Percentiles rank a stretch among this genome's conserved stretches.
Evolutionary conservation across 2,113 vertebrate genomes (phyloP).

Genomic region (Lepus americanus): DNA sequence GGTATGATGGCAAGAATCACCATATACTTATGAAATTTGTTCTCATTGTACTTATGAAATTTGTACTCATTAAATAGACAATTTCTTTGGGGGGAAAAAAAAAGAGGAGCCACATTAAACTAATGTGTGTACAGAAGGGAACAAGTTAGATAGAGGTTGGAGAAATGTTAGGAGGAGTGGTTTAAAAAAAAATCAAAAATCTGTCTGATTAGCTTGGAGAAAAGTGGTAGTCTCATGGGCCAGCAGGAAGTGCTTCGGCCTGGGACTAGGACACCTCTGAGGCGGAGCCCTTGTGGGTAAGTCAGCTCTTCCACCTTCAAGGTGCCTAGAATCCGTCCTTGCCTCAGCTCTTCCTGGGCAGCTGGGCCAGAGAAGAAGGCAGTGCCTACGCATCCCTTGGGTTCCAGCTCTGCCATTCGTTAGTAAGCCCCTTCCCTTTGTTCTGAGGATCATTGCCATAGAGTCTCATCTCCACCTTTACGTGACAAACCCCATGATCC

Average conservation of each 20-base stretch:
- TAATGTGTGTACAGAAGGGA: constrained; percentile 26
- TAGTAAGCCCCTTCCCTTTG: neutral
- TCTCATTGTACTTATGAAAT: too few species aligned
- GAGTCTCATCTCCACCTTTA: neutral
- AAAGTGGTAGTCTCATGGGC: neutral
- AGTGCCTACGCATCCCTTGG: neutral
- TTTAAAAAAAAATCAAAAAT: neutral
- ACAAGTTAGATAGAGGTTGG: constrained; percentile 21
- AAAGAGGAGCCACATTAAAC: neutral
- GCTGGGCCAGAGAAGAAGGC: neutral
- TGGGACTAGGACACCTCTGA: neutral
- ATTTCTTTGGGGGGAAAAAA: too few species aligned
- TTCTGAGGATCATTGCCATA: neutral
- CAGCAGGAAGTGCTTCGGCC: neutral
- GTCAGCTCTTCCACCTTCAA: neutral
- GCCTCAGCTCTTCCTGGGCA: neutral
- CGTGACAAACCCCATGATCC: neutral
- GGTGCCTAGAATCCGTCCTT: neutral
- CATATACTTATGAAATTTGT: too few species aligned
- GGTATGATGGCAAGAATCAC: too few species aligned
- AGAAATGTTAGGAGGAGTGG: constrained; percentile 34
- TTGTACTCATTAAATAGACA: too few species aligned
- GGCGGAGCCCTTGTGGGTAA: neutral
- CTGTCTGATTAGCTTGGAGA: neutral
- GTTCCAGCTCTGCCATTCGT: neutral